Base-by-base conservation (phyloP, 2,113 vertebrate genomes). In the Marmota flaviventris region DNA sequence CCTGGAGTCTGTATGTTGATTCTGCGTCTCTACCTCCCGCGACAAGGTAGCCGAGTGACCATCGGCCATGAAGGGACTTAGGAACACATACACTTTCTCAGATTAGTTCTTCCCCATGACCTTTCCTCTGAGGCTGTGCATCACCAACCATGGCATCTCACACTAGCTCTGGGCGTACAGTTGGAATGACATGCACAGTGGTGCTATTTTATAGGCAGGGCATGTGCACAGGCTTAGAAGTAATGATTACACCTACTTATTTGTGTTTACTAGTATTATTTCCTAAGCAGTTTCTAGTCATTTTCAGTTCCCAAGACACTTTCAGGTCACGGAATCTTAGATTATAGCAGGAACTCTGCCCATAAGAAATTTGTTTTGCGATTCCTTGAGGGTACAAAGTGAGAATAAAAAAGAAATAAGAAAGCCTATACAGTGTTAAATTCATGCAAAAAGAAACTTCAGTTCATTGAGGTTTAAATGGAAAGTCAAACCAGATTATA, bases 81-180 rank as follows among this genome's bases (percentile, higher is more conserved):
- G 45, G 45, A 45, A 45, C 45, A 45, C 45, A 45, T 45, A 45
- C 8, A 45, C 45, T 45, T 45, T 96, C 24, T 32, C 24, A 48
- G 39, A 22, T 0, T 20, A 22, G n/a, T 63, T 72, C 9, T 39
- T 77, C 20, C 18, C 0, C 48, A 37, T 4, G 3, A 34, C 16
- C 13, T 48, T 34, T 65, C 25, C 4, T 63, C 6, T 29, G 4
- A 75, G 3, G 32, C 20, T 22, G 56, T 8, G 20, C 22, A 58
- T 93, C 27, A 81, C 25, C 77, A 34, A 58, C 51, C 61, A 25
- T 8, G 37, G 8, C 12, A n/a, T 34, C 27, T 75, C 17, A 24
- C 1, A 0, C 11, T 61, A 5, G 4, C 4, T 0, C 5, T 53
- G 7, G 29, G 1, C 34, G 2, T 11, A 27, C 2, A 4, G 4